These are phyloP conservation scores for Eulacestoma nigropectus DNA, from an alignment of 2,113 vertebrate species.

Conservation along the genomic window DNA sequence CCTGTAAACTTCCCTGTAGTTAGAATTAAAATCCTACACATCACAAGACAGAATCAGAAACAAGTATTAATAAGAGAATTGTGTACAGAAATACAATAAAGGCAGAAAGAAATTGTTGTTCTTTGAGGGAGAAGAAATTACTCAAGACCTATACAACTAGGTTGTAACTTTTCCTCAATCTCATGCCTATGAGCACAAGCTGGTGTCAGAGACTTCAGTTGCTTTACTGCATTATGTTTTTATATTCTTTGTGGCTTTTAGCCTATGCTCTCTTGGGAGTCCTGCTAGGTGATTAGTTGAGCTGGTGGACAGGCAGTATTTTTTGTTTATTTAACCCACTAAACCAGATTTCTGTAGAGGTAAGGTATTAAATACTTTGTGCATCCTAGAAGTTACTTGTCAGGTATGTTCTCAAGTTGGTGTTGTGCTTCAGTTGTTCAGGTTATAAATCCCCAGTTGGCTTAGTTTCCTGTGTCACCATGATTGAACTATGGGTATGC, in stretches of 20 bases:
- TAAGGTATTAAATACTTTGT: neutral
- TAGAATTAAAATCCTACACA: neutral
- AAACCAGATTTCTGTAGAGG: neutral
- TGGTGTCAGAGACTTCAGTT: neutral
- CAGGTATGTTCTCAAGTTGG: neutral
- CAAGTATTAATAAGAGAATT: neutral
- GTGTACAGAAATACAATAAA: neutral
- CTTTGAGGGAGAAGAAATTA: neutral
- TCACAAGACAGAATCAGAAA: neutral
- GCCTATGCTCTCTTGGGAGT: neutral
- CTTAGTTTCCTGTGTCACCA: neutral
- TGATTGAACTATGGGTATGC: neutral
- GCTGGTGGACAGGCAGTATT: neutral
- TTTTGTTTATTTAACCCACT: neutral
- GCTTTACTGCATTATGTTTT: neutral
- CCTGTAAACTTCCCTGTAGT: neutral
- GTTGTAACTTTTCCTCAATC: neutral
- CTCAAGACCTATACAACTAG: neutral
- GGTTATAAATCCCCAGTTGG: neutral
- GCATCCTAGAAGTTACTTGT: neutral
- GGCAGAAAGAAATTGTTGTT: neutral
- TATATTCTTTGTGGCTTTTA: neutral
- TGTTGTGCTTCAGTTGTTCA: neutral
- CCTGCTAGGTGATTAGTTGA: neutral
- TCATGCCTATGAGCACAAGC: neutral